A percentile compares a stretch with the other conserved stretches of the same genome.
Conservation (phyloP, 2,113 vertebrate genomes). For the Lagopus leucura region DNA sequence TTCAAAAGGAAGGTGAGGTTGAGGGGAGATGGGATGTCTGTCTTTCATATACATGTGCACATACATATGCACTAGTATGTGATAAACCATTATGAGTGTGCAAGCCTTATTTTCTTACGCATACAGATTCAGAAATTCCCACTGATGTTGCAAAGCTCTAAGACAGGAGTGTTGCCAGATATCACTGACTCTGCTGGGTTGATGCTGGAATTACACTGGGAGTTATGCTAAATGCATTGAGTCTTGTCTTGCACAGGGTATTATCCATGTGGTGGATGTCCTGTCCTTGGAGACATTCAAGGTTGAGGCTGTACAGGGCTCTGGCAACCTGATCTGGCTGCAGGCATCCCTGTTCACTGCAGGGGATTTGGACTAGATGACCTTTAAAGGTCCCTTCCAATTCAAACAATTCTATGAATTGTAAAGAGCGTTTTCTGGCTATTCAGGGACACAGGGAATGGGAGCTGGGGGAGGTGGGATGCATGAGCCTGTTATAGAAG, state of each 20-base stretch:
- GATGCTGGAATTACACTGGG: neutral
- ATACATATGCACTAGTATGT: neutral
- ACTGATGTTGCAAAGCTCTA: neutral
- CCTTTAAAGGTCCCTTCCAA: no score
- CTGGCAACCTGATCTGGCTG: no score
- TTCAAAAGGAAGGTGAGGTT: neutral
- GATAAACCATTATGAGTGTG: neutral
- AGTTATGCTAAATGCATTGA: accelerated
- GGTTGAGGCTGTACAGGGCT: no score
- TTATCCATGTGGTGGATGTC: neutral
- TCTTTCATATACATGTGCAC: neutral
- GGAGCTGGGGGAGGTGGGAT: neutral
- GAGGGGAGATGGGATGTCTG: neutral
- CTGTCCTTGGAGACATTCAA: no score
- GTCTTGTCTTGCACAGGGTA: accelerated
- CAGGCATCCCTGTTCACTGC: no score
- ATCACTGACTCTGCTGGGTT: neutral
- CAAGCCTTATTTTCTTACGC: neutral
- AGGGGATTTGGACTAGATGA: no score
- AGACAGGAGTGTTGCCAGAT: neutral
- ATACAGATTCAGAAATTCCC: neutral
- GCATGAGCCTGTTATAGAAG: neutral
- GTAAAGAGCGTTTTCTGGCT: neutral
- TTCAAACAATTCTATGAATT: neutral
- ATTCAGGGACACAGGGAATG: neutral